These are phyloP conservation scores for Neofelis nebulosa DNA, from an alignment of 2,113 vertebrate genomes.

Conservation along the genomic window DNA sequence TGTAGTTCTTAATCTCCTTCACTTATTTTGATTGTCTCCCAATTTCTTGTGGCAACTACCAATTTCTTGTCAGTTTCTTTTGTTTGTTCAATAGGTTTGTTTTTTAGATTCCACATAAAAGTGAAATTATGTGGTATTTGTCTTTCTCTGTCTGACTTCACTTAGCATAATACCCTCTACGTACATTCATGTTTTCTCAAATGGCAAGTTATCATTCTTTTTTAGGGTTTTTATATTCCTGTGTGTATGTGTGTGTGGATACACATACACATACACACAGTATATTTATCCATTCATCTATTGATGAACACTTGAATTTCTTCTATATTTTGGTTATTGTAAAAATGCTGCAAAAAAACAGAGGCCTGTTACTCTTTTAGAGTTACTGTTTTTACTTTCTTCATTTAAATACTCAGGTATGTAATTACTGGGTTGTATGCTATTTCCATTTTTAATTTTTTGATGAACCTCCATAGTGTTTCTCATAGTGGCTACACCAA, in stretches of 20 bases:
- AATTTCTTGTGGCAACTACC: neutral
- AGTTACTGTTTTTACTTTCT: neutral
- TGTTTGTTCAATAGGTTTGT: neutral
- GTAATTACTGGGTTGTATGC: neutral
- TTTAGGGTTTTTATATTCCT: neutral
- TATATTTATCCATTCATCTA: neutral
- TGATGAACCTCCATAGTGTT: neutral
- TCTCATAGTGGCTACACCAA: neutral
- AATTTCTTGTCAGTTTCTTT: neutral
- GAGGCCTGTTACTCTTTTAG: neutral
- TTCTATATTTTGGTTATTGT: neutral
- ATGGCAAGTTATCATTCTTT: neutral
- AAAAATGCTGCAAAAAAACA: neutral
- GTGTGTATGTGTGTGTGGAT: neutral
- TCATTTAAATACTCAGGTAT: neutral
- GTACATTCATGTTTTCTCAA: neutral
- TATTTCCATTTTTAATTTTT: neutral
- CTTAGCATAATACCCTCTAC: neutral
- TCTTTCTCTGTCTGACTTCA: neutral
- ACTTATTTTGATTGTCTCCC: neutral
- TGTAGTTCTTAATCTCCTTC: neutral
- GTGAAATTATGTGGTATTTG: neutral
- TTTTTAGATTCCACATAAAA: neutral
- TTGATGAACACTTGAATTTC: neutral
- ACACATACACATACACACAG: neutral